Evolutionary conservation across 2,797 vertebrate species (phyloP), one percentile per base, ranked within the genome.

Genomic region (Peromyscus eremicus): DNA sequence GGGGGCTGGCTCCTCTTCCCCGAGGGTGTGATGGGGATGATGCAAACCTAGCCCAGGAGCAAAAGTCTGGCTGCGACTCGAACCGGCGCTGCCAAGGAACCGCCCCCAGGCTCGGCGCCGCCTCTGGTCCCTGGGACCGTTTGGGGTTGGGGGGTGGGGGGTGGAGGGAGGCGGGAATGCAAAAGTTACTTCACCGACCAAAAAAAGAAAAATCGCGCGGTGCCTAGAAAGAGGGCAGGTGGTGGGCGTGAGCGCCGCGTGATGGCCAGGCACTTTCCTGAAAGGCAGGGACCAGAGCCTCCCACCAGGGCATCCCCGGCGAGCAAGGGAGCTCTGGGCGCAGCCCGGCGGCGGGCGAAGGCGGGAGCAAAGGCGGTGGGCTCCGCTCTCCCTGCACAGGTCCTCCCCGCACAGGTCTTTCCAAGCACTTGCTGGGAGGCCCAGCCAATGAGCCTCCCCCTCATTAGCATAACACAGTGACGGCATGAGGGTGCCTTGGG

Each of bases 71-170:
- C 97, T 97, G 88, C 0, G 91, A 87, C 90, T 11, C 17, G 91
- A 89, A 37, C 37, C 96, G 6, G n/a, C 60, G 91, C 94, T 82
- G 96, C 94, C 97, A 94, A 75, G 92, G 95, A 94, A 79, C 97
- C 97, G 95, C 97, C 96, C 98, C 98, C 96, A 76, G 97, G 94
- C 86, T 94, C 85, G 79, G 96, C 95, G 23, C 97, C 97, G 97
- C 98, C 97, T 97, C 97, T 94, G 93, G 97, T 96, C 76, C 92
- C 94, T 80, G 46, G 94, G 91, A 94, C 96, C 23, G n/a, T 43
- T 23, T 37, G 37, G 40, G 37, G 40, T 4, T n/a, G 4, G 37
- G 73, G 40, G 19, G 27, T 21, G 29, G 21, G 49, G 14, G 16
- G 76, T 46, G 13, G 89, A 89, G 89, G 92, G 96, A 94, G 97